Evolutionary conservation across 2,888 invertebrate genomes (phyloP).

Genomic region (Philhelius pedissequus): DNA sequence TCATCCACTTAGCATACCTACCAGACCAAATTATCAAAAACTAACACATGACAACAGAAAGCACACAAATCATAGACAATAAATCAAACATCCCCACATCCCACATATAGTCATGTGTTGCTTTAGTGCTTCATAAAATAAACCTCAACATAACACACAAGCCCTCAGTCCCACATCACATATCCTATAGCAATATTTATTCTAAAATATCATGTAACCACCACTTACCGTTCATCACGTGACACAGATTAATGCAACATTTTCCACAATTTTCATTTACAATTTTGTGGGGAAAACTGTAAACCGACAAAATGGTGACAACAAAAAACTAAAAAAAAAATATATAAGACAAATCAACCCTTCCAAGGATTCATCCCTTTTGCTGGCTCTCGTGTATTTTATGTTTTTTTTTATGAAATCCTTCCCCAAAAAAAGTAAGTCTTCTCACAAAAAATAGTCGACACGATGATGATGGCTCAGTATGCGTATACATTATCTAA

Average conservation of each 20-base stretch:
- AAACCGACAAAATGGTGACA: slow-evolving; percentile 63
- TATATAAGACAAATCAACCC: slow-evolving; percentile 53
- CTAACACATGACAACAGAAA: slow-evolving; percentile 17
- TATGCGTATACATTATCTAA: not conserved
- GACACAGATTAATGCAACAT: slow-evolving; percentile 64
- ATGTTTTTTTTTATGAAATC: not conserved
- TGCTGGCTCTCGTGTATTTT: not conserved
- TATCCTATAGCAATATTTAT: slow-evolving; percentile 21
- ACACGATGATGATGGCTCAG: not conserved
- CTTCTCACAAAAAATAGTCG: slow-evolving; percentile 17
- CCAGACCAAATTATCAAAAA: not conserved
- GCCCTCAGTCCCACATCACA: slow-evolving; percentile 5
- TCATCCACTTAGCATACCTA: not conserved
- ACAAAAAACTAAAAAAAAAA: slow-evolving; percentile 29
- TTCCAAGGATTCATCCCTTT: slow-evolving; percentile 53
- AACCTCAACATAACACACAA: slow-evolving; percentile 53
- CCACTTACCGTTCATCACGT: slow-evolving; percentile 63
- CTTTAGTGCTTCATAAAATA: slow-evolving; percentile 48
- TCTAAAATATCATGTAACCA: slow-evolving; percentile 59
- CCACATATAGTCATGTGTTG: slow-evolving; percentile 38
- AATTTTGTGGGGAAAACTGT: slow-evolving; percentile 28
- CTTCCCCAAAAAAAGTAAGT: not conserved
- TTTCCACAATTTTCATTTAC: slow-evolving; percentile 45
- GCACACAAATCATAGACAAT: slow-evolving; percentile 19
- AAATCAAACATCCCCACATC: slow-evolving; percentile 57